These are phyloP conservation scores for Chironomus tepperi DNA, from an alignment of 1,140 invertebrate species.

Conservation along the genomic window DNA sequence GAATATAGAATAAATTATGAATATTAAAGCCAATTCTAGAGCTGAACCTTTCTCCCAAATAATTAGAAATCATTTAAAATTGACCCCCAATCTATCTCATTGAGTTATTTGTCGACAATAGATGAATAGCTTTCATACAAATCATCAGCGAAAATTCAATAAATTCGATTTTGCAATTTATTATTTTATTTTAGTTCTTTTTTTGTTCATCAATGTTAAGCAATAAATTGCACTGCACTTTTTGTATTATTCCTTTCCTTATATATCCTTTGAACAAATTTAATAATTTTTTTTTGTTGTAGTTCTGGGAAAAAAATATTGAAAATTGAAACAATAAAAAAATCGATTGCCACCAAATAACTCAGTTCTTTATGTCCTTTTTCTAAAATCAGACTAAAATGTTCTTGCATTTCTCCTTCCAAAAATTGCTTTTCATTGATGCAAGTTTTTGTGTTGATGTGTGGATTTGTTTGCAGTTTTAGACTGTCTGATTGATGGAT, in stretches of 20 bases:
- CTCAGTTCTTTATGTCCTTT: neutral
- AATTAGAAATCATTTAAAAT: too few species aligned
- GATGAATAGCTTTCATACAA: neutral
- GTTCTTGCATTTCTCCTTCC: neutral
- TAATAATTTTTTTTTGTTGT: too few species aligned
- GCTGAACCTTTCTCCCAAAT: too few species aligned
- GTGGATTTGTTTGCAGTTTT: too few species aligned
- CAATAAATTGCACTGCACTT: neutral
- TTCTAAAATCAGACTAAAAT: neutral
- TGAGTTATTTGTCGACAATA: neutral
- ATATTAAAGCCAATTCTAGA: too few species aligned
- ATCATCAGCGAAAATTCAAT: constrained; percentile 8
- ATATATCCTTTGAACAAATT: neutral
- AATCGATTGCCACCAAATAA: neutral
- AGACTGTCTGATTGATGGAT: too few species aligned
- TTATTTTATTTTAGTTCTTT: neutral
- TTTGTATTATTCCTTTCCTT: neutral
- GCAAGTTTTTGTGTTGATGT: too few species aligned
- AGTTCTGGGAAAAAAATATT: neutral
- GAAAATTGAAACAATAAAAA: neutral
- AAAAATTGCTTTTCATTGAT: too few species aligned
- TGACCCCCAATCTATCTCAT: too few species aligned
- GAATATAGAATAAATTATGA: too few species aligned
- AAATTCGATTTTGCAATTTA: neutral
- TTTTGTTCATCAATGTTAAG: neutral